Evolutionary conservation across 2,888 invertebrate species (phyloP).

Genomic region (Cynaeus angustus): DNA sequence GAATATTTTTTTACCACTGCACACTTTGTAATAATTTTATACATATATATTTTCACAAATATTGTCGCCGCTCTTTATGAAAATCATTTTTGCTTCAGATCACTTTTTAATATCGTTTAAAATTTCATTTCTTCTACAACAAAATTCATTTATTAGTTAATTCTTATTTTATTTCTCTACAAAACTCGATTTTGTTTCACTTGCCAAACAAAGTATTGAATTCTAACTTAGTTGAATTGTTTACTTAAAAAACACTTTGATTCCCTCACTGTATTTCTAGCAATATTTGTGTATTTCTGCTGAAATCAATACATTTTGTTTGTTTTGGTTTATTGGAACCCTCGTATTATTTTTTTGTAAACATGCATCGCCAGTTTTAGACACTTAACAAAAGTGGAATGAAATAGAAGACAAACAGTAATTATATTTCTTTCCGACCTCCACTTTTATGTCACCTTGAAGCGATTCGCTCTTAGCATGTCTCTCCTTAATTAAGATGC

Average conservation of each 20-base stretch:
- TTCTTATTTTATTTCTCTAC: no score
- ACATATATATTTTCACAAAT: no score
- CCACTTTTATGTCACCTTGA: not conserved
- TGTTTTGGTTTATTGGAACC: not conserved
- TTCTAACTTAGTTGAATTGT: conserved; percentile 1
- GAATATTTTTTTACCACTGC: no score
- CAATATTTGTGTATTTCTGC: conserved; percentile 4
- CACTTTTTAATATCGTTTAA: no score
- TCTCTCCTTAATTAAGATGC: conserved; percentile 32
- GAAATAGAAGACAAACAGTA: not conserved
- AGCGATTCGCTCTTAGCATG: conserved; percentile 12
- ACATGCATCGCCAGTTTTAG: not conserved
- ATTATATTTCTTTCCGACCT: not conserved
- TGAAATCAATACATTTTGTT: conserved; percentile 6
- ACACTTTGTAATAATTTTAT: no score
- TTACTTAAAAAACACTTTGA: not conserved
- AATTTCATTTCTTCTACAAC: no score
- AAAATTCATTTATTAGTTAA: no score
- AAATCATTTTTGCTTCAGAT: no score
- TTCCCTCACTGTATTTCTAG: not conserved
- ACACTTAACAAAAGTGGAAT: not conserved
- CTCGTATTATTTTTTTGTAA: not conserved
- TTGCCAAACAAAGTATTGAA: no score
- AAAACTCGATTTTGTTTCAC: no score
- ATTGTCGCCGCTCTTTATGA: no score